Base-by-base conservation (phyloP, 2,888 invertebrate genomes). In the Psylliodes chrysocephalus region DNA sequence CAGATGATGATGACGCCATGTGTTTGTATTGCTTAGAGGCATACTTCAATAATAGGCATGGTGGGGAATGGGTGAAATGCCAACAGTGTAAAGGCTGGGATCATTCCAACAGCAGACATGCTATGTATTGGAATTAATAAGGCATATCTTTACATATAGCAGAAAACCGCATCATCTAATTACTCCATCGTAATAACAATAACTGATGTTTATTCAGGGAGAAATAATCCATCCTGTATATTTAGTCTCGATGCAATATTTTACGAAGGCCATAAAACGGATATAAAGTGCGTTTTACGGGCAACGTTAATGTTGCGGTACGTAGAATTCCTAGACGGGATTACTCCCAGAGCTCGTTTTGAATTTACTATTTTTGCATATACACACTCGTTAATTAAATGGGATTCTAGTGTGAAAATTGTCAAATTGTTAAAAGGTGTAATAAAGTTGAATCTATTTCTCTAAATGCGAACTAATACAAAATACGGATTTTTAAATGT, bases 361-460 rank as follows among this genome's bases (percentile, higher is more conserved):
- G 82, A 82, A 82, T 82, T 82, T 82, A 82, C 82, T 82, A 82
- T 82, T 81, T 81, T 80, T 81, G 80, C 81, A 82, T 82, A 82
- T 81, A 60, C 51, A 49, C 78, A 75, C 66, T 75, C 74, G 64
- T 66, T 71, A 72, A 73, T 73, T 72, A 72, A 71, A 70, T 53
- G 56, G 40, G 49, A 49, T 59, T 49, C 38, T n/a, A 51, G 59
- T 49, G 49, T 49, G 49, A 59, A 59, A 38, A 59, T 59, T 59
- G 59, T 59, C 59, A 40, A 59, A 49, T 59, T 59, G 59, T 49
- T 59, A 49, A 40, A 59, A 59, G 40, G 44, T 30, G 4, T 30
- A 10, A 49, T 49, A 49, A 49, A 49, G 28, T 15, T 12, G 12
- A 19, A n/a, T n/a, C n/a, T 18, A 44, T 1, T 1, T 44, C 19